Percentiles rank a stretch among this genome's conserved stretches.
Conservation (phyloP, 2,797 vertebrate species). For the Gymnoscopelus microlampas region DNA sequence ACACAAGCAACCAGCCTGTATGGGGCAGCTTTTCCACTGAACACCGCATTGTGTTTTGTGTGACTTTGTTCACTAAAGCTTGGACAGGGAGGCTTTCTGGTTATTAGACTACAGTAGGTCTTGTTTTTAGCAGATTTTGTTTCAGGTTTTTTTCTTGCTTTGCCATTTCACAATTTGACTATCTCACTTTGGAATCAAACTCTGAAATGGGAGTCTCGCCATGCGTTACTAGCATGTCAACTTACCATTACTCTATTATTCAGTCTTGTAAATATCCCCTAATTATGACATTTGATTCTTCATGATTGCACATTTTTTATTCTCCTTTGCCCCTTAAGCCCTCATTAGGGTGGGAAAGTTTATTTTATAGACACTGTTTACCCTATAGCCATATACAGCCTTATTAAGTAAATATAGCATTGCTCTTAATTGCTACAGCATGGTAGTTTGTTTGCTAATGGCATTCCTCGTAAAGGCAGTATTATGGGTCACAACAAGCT, state of each 20-base stretch:
- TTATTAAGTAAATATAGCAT: constrained; percentile 68
- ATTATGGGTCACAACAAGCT: constrained; percentile 34
- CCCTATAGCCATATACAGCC: constrained; percentile 59
- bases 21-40: too few species aligned
- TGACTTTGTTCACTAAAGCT: too few species aligned
- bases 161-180: too few species aligned
- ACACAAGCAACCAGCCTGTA: too few species aligned
- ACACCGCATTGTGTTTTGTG: too few species aligned
- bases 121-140: too few species aligned
- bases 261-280: constrained; percentile 63
- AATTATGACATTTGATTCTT: constrained; percentile 52
- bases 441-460: constrained; percentile 59
- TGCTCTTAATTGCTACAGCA: constrained; percentile 65
- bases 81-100: too few species aligned
- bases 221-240: constrained; percentile 45
- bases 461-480: constrained; percentile 49
- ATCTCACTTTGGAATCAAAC: too few species aligned
- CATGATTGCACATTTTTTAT: constrained; percentile 44
- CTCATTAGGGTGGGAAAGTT: constrained; percentile 62
- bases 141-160: too few species aligned
- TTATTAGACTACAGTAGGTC: too few species aligned
- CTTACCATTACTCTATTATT: constrained; percentile 53
- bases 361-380: constrained; percentile 68
- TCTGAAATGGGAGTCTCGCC: constrained; percentile 14
- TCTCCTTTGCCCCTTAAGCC: constrained; percentile 42